Base-by-base conservation (phyloP, 2,888 invertebrate genomes). In the Portevinia maculata region DNA sequence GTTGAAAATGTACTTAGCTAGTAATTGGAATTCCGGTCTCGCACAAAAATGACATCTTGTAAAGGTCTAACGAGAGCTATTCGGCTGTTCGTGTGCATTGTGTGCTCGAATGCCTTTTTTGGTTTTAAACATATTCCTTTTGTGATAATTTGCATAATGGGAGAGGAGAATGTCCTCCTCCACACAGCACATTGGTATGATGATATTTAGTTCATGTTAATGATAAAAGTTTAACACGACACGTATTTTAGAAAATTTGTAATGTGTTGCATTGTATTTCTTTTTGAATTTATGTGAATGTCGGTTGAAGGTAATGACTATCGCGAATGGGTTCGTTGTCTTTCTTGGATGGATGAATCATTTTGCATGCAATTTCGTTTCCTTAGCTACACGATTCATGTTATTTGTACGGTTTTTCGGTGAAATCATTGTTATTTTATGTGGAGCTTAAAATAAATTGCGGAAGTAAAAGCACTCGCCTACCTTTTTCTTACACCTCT, bases 1-100 rank as follows among this genome's bases (percentile, higher is more conserved):
- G 75, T 64, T 73, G 69, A 75, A 62, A 52, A 64, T 64, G 69
- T 75, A 81, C 76, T 75, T 75, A 32, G 64, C 69, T 60, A 59
- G 59, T 79, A 83, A 83, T 83, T 83, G 81, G 76, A 83, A 83
- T 83, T 83, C 81, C 81, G 65, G 76, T 60, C 76, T 65, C 70
- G 81, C 65, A 76, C 53, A 53, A 60, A n/a, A 71, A 71, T 71
- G 81, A 37, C 81, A 83, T 64, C 76, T 70, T 76, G 71, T 60
- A 55, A 60, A 70, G 65, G 65, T 76, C 71, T 71, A 83, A 76
- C 60, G 76, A 60, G 76, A 44, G 44, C 44, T 24, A 19, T 15
- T 8, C 13, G 6, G 60, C 65, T 69, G 62, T 79, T 60, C 24
- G 60, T 62, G 79, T 69, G 48, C 67, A 44, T 52, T 59, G 65